A percentile compares a stretch with the other conserved stretches of the same genome.
Conservation (phyloP, 2,888 invertebrate genomes). For the Physocephala rufipes region DNA sequence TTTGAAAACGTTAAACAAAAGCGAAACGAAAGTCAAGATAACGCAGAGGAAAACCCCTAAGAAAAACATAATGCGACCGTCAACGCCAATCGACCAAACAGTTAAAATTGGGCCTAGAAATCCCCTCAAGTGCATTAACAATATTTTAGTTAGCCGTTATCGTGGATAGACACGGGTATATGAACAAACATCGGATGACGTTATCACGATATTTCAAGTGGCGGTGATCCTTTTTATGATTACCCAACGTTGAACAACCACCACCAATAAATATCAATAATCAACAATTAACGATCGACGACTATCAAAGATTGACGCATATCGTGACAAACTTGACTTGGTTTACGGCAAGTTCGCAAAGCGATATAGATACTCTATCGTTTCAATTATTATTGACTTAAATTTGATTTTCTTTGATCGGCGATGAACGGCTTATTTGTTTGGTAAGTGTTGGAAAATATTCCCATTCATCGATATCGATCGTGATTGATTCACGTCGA, state of each 20-base stretch:
- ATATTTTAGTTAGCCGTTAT: too few relatives aligned
- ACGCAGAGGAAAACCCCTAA: not conserved
- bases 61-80: not conserved
- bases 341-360: constrained; percentile 35
- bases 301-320: too few relatives aligned
- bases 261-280: constrained; percentile 10
- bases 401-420: constrained; percentile 46
- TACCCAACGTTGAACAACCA: too few relatives aligned
- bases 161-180: too few relatives aligned
- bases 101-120: constrained; percentile 10
- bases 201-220: constrained; percentile 36
- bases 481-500: not conserved
- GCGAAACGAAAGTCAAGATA: not conserved
- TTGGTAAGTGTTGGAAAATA: constrained; percentile 20
- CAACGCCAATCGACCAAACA: not conserved
- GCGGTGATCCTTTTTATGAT: constrained; percentile 38
- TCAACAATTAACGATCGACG: not conserved
- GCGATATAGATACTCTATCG: constrained; percentile 32
- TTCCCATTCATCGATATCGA: constrained; percentile 3
- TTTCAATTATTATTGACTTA: constrained; percentile 45
- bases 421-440: constrained; percentile 42
- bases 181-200: constrained; percentile 10
- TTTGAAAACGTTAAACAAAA: too few relatives aligned
- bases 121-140: constrained; percentile 14
- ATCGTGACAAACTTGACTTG: not conserved